A percentile compares a stretch with the other conserved stretches of the same genome.
phyloP scores from a whole-genome alignment of 2,113 vertebrate species.

The Rhinichthys klamathensis region DNA sequence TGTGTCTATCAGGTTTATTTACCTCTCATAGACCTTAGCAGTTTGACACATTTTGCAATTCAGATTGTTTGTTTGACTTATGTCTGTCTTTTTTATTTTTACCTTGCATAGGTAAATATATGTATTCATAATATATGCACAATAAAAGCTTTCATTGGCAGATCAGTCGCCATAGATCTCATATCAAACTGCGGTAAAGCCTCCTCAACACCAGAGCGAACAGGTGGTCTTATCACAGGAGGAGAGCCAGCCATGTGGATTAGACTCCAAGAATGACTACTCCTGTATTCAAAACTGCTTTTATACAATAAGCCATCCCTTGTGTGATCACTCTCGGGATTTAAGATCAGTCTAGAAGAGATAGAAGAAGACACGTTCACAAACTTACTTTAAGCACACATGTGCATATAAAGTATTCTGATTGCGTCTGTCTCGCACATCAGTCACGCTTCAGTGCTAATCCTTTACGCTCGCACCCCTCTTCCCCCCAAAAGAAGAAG shows the following conservation, averaged over 20 bases:
- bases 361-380: conserved; percentile 18
- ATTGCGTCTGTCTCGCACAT: conserved; percentile 73
- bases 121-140: neutral
- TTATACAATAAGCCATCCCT: conserved; percentile 33
- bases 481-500: conserved; percentile 39
- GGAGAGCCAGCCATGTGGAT: conserved; percentile 28
- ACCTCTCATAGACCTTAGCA: neutral
- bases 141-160: neutral
- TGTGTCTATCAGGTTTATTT: neutral
- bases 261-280: conserved; percentile 38
- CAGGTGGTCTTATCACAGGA: conserved; percentile 35
- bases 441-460: conserved; percentile 75
- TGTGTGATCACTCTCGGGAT: conserved; percentile 43
- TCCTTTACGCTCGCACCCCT: conserved; percentile 65
- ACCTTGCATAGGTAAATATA: neutral
- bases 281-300: conserved; percentile 19
- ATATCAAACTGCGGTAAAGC: conserved; percentile 13
- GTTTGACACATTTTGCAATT: neutral
- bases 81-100: neutral
- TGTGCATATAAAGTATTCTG: conserved; percentile 70
- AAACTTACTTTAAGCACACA: conserved; percentile 27
- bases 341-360: conserved; percentile 52
- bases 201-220: conserved; percentile 3
- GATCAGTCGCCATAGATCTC: neutral
- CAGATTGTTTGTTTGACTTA: neutral